Evolutionary conservation across 35 echinoderm and acorn worm genomes (phyloP).

Genomic region (Apostichopus parvimensis): DNA sequence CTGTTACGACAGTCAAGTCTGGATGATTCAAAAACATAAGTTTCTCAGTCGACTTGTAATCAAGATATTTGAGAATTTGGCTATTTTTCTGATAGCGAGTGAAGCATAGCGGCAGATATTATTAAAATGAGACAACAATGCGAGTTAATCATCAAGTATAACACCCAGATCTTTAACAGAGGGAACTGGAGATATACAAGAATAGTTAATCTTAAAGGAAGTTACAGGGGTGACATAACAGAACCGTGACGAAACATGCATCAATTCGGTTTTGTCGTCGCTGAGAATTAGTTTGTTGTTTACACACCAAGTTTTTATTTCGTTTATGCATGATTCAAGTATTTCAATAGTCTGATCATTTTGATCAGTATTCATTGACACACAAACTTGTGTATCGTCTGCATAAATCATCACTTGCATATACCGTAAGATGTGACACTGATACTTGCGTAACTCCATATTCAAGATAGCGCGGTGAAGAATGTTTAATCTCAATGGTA

Average conservation of each 20-base stretch:
- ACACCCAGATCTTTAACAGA: conserved; percentile 41
- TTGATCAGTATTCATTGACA: conserved; percentile 1
- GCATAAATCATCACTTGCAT: not conserved
- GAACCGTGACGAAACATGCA: not conserved
- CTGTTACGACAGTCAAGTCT: conserved; percentile 21
- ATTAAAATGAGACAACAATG: conserved; percentile 24
- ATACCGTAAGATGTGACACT: not conserved
- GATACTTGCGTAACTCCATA: too few relatives aligned
- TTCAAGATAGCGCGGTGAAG: too few relatives aligned
- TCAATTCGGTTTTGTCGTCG: not conserved
- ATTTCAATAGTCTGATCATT: not conserved
- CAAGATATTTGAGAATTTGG: conserved; percentile 43
- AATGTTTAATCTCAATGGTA: too few relatives aligned
- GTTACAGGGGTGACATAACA: not conserved
- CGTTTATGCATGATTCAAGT: not conserved
- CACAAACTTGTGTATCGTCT: not conserved
- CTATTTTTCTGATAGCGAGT: conserved; percentile 32
- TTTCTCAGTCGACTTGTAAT: conserved; percentile 16
- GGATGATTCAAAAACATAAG: conserved; percentile 19
- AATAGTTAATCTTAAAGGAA: not conserved
- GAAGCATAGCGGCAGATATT: conserved; percentile 55
- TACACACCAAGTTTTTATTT: not conserved
- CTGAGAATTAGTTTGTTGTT: conserved; percentile 5
- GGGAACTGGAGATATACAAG: not conserved
- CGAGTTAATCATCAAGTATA: conserved; percentile 48